Percentiles rank a stretch among this genome's conserved stretches.
Conservation (phyloP, 2,888 invertebrate genomes). For the Ochropacha duplaris region DNA sequence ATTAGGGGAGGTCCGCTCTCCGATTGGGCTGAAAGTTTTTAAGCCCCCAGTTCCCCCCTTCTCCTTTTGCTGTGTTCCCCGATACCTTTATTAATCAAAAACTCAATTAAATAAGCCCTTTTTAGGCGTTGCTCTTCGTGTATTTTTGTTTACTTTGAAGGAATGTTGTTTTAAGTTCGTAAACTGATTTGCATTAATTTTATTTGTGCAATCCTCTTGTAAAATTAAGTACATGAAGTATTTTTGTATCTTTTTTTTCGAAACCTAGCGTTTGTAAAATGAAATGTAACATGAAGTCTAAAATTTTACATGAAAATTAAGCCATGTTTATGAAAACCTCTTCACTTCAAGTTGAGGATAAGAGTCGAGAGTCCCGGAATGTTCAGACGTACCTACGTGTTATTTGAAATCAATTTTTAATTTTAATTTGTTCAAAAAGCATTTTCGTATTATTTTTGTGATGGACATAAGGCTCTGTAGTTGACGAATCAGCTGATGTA, state of each 20-base stretch:
- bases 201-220: conserved; percentile 3
- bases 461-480: too few species aligned
- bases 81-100: conserved; percentile 60
- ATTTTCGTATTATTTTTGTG: too few species aligned
- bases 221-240: background rate
- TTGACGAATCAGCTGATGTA: too few species aligned
- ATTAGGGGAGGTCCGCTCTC: conserved; percentile 57
- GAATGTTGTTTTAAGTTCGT: conserved; percentile 17
- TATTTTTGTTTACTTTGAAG: conserved; percentile 44
- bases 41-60: conserved; percentile 44
- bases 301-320: background rate
- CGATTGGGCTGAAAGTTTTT: conserved; percentile 61
- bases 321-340: background rate
- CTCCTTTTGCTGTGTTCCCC: conserved; percentile 29
- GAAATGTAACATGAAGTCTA: background rate
- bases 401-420: too few species aligned
- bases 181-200: conserved; percentile 35
- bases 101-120: conserved; percentile 46
- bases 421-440: too few species aligned
- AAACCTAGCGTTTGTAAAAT: background rate
- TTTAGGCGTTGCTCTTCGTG: conserved; percentile 22
- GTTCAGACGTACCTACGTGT: too few species aligned
- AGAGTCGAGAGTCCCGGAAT: too few species aligned
- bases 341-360: too few species aligned
- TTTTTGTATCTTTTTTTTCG: background rate